A percentile compares a stretch with the other conserved stretches of the same genome.
Evolutionary conservation across 1,140 invertebrate genomes (phyloP).

Genomic region (Drosophila erecta): DNA sequence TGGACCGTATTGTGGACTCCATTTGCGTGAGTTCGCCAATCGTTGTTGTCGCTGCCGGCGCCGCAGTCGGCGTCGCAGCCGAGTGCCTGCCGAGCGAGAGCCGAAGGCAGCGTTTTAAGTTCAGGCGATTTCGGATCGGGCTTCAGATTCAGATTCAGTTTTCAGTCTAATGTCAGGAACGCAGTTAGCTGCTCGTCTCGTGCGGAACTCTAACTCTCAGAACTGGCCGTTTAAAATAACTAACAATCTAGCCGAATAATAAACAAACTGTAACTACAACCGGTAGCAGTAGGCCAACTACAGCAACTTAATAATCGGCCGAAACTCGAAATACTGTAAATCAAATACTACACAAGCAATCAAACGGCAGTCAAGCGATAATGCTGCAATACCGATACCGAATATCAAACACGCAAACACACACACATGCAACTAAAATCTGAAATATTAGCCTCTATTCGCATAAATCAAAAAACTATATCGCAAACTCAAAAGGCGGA

Average conservation of each 20-base stretch:
- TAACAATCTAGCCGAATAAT: conserved; percentile 33
- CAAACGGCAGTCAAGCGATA: conserved; percentile 23
- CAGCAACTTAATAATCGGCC: conserved; percentile 28
- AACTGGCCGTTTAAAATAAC: conserved; percentile 43
- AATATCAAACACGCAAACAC: conserved; percentile 16
- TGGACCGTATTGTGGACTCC: too few species aligned
- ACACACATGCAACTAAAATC: not conserved
- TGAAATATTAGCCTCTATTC: conserved; percentile 30
- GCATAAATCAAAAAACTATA: conserved; percentile 42
- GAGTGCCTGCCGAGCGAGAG: conserved; percentile 9
- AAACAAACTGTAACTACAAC: conserved; percentile 35
- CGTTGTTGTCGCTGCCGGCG: conserved; percentile 39
- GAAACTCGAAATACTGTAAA: conserved; percentile 61
- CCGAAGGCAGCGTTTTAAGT: conserved; percentile 25
- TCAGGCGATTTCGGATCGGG: conserved; percentile 22
- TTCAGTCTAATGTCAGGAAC: conserved; percentile 80
- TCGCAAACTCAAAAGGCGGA: conserved; percentile 46
- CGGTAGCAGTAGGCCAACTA: not conserved
- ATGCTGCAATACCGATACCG: conserved; percentile 20
- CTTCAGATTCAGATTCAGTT: conserved; percentile 23
- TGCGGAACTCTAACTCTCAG: conserved; percentile 58
- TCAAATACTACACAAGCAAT: conserved; percentile 45
- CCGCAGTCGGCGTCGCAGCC: conserved; percentile 14
- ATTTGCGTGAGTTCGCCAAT: conserved; percentile 29
- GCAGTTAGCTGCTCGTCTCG: conserved; percentile 80